Percentiles rank a stretch among this genome's conserved stretches.
These are phyloP conservation scores for Lingula anatina DNA, from an alignment of 2,888 invertebrate genomes.

Conservation along the genomic window DNA sequence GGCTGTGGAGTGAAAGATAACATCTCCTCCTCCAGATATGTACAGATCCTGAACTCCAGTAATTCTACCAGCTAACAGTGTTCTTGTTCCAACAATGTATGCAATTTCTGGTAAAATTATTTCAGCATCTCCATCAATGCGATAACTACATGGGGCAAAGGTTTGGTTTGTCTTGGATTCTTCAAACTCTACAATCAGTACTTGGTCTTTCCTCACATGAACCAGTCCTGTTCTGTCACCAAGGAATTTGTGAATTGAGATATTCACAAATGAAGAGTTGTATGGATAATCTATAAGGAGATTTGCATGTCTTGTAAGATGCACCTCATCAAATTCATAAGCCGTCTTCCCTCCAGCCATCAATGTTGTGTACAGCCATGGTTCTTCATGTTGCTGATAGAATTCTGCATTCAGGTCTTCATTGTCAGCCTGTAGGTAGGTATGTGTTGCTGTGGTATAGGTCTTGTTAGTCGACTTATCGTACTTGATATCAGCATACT, in stretches of 20 bases:
- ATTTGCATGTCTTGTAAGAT: slow-evolving; percentile 25
- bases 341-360: slow-evolving; percentile 16
- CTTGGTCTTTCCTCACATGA: slow-evolving; percentile 21
- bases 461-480: slow-evolving; percentile 12
- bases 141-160: slow-evolving; percentile 29
- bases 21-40: slow-evolving; percentile 22
- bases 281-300: slow-evolving; percentile 23
- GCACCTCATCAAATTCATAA: slow-evolving; percentile 31
- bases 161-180: slow-evolving; percentile 29
- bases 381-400: slow-evolving; percentile 23
- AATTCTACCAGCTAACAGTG: slow-evolving; percentile 24
- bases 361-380: slow-evolving; percentile 29
- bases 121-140: slow-evolving; percentile 23
- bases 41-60: slow-evolving; percentile 23
- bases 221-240: slow-evolving; percentile 31
- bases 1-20: slow-evolving; percentile 23
- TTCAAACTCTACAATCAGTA: slow-evolving; percentile 25
- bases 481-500: slow-evolving; percentile 33
- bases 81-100: slow-evolving; percentile 26
- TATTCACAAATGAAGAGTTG: slow-evolving; percentile 11
- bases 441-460: slow-evolving; percentile 15
- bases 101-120: slow-evolving; percentile 22
- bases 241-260: slow-evolving; percentile 21
- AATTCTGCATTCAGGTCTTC: slow-evolving; percentile 23
- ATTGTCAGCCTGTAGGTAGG: slow-evolving; percentile 25